phyloP scores from a whole-genome alignment of 2,113 vertebrate species.

The Colossoma macropomum region DNA sequence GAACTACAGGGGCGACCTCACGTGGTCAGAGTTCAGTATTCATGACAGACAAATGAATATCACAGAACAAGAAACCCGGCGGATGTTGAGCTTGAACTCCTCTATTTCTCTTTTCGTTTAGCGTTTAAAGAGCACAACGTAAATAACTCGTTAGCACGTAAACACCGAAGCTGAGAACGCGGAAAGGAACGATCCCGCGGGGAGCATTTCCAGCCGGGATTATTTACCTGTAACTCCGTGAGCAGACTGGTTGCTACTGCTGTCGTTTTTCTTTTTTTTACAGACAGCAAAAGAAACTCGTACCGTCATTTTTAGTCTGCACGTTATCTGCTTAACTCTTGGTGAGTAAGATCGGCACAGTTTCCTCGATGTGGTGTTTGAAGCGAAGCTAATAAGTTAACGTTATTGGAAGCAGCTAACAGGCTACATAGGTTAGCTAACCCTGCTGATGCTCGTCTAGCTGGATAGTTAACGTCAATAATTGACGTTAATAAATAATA shows the following conservation, averaged over 20 bases:
- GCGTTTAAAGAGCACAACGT: not conserved
- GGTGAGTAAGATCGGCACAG: no score
- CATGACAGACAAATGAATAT: not conserved
- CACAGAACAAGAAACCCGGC: not conserved
- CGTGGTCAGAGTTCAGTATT: constrained; percentile 53
- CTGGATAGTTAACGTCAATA: no score
- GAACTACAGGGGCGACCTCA: constrained; percentile 59
- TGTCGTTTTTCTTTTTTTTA: not conserved
- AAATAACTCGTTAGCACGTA: not conserved
- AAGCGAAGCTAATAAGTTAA: no score
- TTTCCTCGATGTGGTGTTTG: no score
- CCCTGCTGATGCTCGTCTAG: no score
- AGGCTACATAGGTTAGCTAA: no score
- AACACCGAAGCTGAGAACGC: not conserved
- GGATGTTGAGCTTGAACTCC: not conserved
- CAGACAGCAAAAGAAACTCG: no score
- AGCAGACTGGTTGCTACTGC: not conserved
- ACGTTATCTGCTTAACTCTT: no score
- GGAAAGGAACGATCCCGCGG: constrained; percentile 5
- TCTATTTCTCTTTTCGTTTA: not conserved
- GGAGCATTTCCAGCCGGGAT: constrained; percentile 35
- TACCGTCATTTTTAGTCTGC: no score
- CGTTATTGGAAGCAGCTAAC: no score
- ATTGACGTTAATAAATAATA: no score
- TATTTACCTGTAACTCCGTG: constrained; percentile 58